Conservation (phyloP, 2,113 vertebrate species). For the Recurvirostra avosetta region DNA sequence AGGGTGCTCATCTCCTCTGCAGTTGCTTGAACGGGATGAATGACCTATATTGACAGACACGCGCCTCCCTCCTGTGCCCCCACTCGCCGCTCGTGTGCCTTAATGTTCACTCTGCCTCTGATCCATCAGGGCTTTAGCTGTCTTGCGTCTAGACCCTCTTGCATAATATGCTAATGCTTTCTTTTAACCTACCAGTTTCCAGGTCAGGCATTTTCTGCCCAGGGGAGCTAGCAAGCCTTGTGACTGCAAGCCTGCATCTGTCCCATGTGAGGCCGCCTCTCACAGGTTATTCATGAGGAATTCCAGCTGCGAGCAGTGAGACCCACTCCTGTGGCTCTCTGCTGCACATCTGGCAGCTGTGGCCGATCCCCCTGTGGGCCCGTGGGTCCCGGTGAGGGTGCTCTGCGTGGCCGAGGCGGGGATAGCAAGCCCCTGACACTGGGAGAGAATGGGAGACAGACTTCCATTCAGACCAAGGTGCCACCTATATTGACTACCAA, state of each 20-base stretch:
- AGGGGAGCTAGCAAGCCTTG: background rate
- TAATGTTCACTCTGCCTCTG: background rate
- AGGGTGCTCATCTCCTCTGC: background rate
- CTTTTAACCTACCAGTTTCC: slow-evolving; percentile 38
- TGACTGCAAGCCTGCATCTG: background rate
- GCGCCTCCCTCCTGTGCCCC: background rate
- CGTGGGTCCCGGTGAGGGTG: fast-evolving
- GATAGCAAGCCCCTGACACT: background rate
- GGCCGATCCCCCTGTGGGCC: fast-evolving
- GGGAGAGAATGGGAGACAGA: background rate
- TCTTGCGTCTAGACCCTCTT: background rate
- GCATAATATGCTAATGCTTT: background rate
- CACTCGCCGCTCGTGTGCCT: background rate
- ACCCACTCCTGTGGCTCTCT: fast-evolving
- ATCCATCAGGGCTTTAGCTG: background rate
- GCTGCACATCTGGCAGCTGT: background rate
- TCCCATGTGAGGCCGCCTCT: background rate
- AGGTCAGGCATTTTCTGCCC: slow-evolving; percentile 9
- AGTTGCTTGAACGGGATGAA: background rate
- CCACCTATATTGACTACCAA: background rate
- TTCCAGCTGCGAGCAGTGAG: background rate
- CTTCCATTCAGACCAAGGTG: background rate
- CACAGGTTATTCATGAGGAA: background rate
- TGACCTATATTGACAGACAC: background rate
- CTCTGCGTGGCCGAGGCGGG: fast-evolving